These are phyloP conservation scores for Athripsodes cinereus DNA, from an alignment of 2,888 invertebrate genomes.

Conservation along the genomic window DNA sequence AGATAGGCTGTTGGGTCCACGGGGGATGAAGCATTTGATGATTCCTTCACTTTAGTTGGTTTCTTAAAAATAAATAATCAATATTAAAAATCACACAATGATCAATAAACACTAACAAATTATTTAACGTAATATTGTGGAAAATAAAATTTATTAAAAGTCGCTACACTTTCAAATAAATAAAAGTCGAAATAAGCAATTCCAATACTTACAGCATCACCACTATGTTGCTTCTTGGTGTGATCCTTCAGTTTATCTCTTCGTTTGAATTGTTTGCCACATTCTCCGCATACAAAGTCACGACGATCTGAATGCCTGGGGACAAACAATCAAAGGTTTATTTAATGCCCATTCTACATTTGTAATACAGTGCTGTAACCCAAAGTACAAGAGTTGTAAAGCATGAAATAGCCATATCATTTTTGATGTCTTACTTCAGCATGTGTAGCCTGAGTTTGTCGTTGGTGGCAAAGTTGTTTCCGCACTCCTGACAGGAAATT, in stretches of 20 bases:
- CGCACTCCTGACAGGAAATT: slow-evolving; percentile 62
- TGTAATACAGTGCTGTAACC: no score
- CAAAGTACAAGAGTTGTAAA: no score
- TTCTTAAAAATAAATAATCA: neutral
- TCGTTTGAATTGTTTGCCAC: slow-evolving; percentile 71
- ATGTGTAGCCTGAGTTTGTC: slow-evolving; percentile 69
- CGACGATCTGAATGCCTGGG: slow-evolving; percentile 53
- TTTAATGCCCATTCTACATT: no score
- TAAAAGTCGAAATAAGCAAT: neutral
- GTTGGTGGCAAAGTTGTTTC: slow-evolving; percentile 61
- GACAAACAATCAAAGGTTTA: neutral
- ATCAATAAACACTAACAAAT: neutral
- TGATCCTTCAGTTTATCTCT: slow-evolving; percentile 71
- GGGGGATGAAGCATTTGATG: neutral
- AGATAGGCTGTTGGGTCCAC: slow-evolving; percentile 58
- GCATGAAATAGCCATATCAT: no score
- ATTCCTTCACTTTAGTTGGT: neutral
- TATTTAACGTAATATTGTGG: no score
- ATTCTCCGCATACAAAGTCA: slow-evolving; percentile 69
- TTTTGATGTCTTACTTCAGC: slow-evolving; percentile 46
- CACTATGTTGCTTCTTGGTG: slow-evolving; percentile 60
- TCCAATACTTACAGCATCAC: slow-evolving; percentile 1
- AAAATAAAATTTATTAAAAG: no score
- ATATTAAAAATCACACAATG: neutral
- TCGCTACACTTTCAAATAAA: neutral